Evolutionary conservation across 1,140 invertebrate species (phyloP).

Genomic region (Temnothorax longispinosus): DNA sequence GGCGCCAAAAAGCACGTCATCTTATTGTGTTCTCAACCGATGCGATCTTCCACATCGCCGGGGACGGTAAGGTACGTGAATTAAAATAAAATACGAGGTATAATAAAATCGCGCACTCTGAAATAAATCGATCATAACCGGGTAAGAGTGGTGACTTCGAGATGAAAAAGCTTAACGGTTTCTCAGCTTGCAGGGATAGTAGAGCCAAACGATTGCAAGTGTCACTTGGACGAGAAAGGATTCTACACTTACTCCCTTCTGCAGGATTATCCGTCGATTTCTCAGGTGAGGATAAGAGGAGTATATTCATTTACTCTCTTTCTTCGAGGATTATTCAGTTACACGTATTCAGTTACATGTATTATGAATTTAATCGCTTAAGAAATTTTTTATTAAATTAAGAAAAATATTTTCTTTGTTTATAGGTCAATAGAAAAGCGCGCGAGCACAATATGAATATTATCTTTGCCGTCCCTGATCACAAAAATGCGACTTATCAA

Average conservation of each 20-base stretch:
- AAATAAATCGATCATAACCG: background rate
- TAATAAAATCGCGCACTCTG: background rate
- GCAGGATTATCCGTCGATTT: conserved; percentile 90
- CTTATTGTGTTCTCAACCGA: conserved; percentile 89
- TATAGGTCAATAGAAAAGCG: conserved; percentile 86
- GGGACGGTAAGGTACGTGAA: conserved; percentile 87
- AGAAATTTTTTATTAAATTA: background rate
- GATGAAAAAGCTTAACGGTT: conserved; percentile 9
- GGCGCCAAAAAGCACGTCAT: conserved; percentile 88
- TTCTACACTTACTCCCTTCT: conserved; percentile 89
- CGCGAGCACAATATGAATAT: conserved; percentile 90
- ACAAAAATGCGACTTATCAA: conserved; percentile 86
- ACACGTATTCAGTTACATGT: too few species aligned
- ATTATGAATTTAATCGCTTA: conserved; percentile 10
- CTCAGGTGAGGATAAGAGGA: conserved; percentile 82
- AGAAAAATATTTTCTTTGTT: conserved; percentile 71
- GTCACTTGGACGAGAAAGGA: conserved; percentile 90
- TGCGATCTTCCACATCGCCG: conserved; percentile 88
- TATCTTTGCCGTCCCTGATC: conserved; percentile 89
- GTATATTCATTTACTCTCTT: background rate
- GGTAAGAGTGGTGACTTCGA: background rate
- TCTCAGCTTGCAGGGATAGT: conserved; percentile 92
- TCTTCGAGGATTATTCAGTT: background rate
- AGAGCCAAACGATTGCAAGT: conserved; percentile 93
- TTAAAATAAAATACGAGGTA: background rate